Conservation (phyloP, 1,140 invertebrate genomes). For the Steinernema feltiae region DNA sequence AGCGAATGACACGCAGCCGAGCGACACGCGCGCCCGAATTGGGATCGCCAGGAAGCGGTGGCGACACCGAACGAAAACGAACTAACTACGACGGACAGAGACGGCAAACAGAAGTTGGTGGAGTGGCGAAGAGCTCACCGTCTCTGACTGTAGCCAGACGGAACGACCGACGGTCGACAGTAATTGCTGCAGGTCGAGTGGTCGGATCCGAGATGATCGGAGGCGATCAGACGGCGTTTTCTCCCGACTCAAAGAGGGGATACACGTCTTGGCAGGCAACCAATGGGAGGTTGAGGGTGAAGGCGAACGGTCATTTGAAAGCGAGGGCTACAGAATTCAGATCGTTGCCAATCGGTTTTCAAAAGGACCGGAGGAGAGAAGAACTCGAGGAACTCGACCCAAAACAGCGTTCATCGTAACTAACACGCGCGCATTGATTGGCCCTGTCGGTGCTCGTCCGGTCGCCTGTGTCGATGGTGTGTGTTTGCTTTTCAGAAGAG, state of each 20-base stretch:
- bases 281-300: no score
- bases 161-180: not conserved
- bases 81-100: not conserved
- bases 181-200: not conserved
- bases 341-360: no score
- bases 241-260: no score
- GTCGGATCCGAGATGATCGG: no score
- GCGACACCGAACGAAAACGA: conserved; percentile 11
- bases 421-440: conserved; percentile 13
- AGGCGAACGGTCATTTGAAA: no score
- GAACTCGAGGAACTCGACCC: not conserved
- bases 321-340: no score
- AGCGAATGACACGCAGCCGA: not conserved
- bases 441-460: not conserved
- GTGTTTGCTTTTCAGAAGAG: conserved; percentile 8
- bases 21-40: conserved; percentile 9
- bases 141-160: not conserved
- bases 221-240: no score
- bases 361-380: not conserved
- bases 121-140: not conserved
- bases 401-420: conserved; percentile 9
- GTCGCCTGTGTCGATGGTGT: conserved; percentile 12
- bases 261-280: no score
- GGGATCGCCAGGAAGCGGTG: conserved; percentile 11
- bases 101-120: conserved; percentile 3